A percentile compares a stretch with the other conserved stretches of the same genome.
Conservation (phyloP, 2,113 vertebrate species). For the Geococcyx californianus region DNA sequence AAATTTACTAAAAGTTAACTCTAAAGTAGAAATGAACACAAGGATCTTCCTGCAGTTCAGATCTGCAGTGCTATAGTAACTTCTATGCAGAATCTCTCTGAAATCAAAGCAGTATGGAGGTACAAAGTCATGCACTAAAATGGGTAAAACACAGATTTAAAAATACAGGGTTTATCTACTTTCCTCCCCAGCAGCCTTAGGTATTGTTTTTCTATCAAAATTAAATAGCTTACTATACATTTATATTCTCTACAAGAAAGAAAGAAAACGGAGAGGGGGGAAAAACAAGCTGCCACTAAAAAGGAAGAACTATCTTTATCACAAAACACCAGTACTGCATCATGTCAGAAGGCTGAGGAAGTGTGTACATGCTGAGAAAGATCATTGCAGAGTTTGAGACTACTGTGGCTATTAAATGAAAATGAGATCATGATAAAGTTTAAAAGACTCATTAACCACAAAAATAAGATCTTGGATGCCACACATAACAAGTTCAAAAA, state of each 20-base stretch:
- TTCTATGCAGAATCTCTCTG: not conserved
- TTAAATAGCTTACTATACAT: not conserved
- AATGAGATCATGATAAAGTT: not conserved
- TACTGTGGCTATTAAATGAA: not conserved
- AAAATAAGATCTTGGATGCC: not conserved
- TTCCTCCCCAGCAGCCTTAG: not conserved
- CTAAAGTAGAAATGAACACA: accelerated
- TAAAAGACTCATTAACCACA: not conserved
- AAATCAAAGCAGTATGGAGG: not conserved
- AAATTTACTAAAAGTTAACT: not conserved
- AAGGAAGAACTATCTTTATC: not conserved
- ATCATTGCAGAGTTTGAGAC: not conserved
- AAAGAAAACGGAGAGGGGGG: not conserved
- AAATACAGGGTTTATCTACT: not conserved
- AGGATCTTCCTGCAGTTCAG: not conserved
- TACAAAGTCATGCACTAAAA: not conserved
- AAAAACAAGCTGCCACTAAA: not conserved
- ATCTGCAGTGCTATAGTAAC: not conserved
- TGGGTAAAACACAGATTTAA: not conserved
- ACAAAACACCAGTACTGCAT: not conserved
- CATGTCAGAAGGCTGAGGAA: not conserved
- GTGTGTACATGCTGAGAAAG: not conserved
- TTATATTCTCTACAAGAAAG: not conserved
- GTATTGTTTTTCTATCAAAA: not conserved
- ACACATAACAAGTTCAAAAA: not conserved